phyloP scores from a whole-genome alignment of 2,888 invertebrate genomes.

The Drosophila phalerata region DNA sequence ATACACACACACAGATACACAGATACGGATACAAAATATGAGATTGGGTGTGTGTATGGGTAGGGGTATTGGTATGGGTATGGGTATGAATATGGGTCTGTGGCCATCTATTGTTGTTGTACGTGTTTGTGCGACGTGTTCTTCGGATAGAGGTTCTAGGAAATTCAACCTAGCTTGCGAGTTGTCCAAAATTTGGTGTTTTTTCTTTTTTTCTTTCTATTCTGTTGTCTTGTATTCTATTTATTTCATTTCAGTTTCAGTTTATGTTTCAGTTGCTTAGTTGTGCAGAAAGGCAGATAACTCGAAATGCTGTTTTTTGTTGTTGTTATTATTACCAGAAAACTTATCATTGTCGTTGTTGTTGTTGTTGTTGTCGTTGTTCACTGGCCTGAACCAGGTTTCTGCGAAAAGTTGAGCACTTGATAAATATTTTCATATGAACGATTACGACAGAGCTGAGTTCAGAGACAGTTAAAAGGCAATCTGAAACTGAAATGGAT shows the following conservation, averaged over 20 bases:
- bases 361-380: slow-evolving; percentile 6
- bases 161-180: slow-evolving; percentile 60
- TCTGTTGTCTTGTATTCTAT: slow-evolving; percentile 6
- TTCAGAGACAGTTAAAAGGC: not conserved
- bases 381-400: slow-evolving; percentile 26
- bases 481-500: slow-evolving; percentile 5
- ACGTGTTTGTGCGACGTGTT: slow-evolving; percentile 43
- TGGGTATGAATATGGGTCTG: slow-evolving; percentile 2
- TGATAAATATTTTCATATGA: slow-evolving; percentile 60
- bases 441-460: slow-evolving; percentile 32
- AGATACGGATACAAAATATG: slow-evolving; percentile 14
- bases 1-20: not conserved
- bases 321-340: slow-evolving; percentile 38
- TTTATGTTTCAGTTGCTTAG: slow-evolving; percentile 58
- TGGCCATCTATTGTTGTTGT: slow-evolving; percentile 32
- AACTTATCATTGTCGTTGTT: slow-evolving; percentile 5
- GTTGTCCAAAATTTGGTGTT: slow-evolving; percentile 65
- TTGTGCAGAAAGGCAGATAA: slow-evolving; percentile 74
- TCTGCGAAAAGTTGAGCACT: slow-evolving; percentile 62
- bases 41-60: slow-evolving; percentile 1
- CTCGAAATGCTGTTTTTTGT: slow-evolving; percentile 31
- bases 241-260: slow-evolving; percentile 32
- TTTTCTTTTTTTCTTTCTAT: slow-evolving; percentile 24
- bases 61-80: not conserved
- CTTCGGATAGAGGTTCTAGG: slow-evolving; percentile 62